Base-by-base conservation (phyloP, 2,797 vertebrate genomes). In the Acipenser oxyrinchus region DNA sequence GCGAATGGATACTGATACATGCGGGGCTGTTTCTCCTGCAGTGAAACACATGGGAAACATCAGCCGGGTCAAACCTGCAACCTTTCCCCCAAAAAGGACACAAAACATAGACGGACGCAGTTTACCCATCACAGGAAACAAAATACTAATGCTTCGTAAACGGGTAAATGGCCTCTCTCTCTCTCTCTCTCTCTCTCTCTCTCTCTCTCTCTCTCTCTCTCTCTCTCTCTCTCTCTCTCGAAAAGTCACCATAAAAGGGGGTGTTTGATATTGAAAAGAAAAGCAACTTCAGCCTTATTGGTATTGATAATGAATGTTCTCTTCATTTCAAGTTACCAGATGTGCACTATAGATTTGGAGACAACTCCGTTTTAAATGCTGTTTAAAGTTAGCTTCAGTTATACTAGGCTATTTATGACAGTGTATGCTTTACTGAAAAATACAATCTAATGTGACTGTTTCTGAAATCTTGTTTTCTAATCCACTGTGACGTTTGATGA, bases 11-110 rank as follows among this genome's bases (percentile, higher is more conserved):
- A 72, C 66, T 71, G 75, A 66, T 37, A 37, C 23, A 37, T 37
- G 23, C 23, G 2, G 23, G 23, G 4, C 23, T 37, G 23, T 37
- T 37, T 37, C 74, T 72, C 77, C 73, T 68, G 51, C 50, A 60
- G 65, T 18, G 52, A 66, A 72, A 83, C 82, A 82, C 81, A 85
- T 84, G 84, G 82, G 81, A 83, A 75, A 67, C 76, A 84, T 86
- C 79, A 82, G 64, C 67, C 62, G 60, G 73, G 67, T 76, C 71
- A 71, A 64, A 73, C 69, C 65, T 72, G 60, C 66, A 65, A 63
- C 67, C 65, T 48, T 67, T 63, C 49, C 50, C 18, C 50, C 18
- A 58, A n/a, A 48, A 12, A 13, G 23, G 64, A 62, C 23, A 12
- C 65, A 49, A 9, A 49, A 49, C 55, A 49, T 49, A 23, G 48